Base-by-base conservation (phyloP, 1,140 invertebrate genomes). In the Mamestra configurata region DNA sequence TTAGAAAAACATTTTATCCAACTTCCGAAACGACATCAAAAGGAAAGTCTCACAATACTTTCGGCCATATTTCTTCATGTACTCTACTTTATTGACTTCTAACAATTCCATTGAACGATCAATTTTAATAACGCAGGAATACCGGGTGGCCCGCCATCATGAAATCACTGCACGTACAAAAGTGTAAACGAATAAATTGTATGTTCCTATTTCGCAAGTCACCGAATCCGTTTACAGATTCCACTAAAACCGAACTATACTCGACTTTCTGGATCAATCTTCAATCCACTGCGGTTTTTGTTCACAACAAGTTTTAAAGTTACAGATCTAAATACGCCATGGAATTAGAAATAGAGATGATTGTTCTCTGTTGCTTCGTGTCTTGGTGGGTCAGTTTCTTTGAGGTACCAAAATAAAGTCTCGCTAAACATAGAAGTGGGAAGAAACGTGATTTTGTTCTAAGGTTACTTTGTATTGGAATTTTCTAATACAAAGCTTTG, bases 141-240 rank as follows among this genome's bases (percentile, higher is more conserved):
- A 10, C 51, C 22, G 22, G 35, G 71, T 46, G 10, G 20, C 11
- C 18, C 20, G 70, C 31, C 18, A 75, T 75, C 53, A 27, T 20
- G 37, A 18, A 75, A 59, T 59, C 71, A 53, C 5, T 46, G 55
- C 73, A 76, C 73, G 73, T 76, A 46, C 57, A 7, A 24, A 61
- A 76, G 57, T 76, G 73, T 64, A 76, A 76, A 76, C 57, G 73
- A 76, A 76, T 76, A 76, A 76, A 76, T 76, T 76, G 35, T 76
- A 49, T 61, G 73, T 76, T 76, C 73, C 57, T 76, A 61, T 76
- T 76, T 76, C 73, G 73, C 73, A 76, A 76, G 73, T 76, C 73
- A 76, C 73, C 73, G 43, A 64, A 64, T 76, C 73, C 73, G 57
- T 64, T 76, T 46, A 27, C 57, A 46, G 73, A 27, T 57, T 24